Evolutionary conservation across 1,140 invertebrate species (phyloP).

Genomic region (Stenopsyche tienmushanensis): DNA sequence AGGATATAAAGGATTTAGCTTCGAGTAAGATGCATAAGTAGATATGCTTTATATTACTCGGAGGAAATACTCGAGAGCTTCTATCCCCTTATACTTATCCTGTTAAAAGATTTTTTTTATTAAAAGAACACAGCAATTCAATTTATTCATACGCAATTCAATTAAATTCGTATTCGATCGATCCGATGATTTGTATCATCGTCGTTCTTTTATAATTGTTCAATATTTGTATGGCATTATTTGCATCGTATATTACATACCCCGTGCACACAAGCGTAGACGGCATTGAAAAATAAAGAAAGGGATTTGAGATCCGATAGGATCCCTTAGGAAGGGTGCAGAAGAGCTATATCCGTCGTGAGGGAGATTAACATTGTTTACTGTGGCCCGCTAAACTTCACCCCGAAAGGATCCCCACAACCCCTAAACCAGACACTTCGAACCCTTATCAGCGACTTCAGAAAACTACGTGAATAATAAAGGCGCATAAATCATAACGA

Average conservation of each 20-base stretch:
- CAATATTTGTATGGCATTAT: background rate
- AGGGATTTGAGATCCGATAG: conserved; percentile 23
- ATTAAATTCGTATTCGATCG: background rate
- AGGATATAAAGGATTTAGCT: conserved; percentile 29
- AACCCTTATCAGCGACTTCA: conserved; percentile 26
- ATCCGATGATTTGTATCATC: background rate
- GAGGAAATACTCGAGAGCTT: conserved; percentile 9
- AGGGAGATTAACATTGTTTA: conserved; percentile 34
- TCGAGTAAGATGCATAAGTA: conserved; percentile 30
- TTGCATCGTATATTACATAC: background rate
- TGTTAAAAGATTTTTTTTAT: too few relatives aligned
- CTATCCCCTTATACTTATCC: conserved; percentile 13
- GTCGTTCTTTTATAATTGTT: background rate
- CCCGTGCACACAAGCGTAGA: too few relatives aligned
- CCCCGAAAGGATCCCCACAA: background rate
- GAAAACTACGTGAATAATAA: conserved; percentile 29
- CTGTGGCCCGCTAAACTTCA: conserved; percentile 16
- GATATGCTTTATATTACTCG: conserved; percentile 18
- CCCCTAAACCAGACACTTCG: conserved; percentile 1
- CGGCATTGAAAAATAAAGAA: conserved; percentile 20
- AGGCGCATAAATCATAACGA: conserved; percentile 13
- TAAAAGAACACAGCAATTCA: too few relatives aligned
- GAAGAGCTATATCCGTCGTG: conserved; percentile 22
- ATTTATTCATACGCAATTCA: background rate
- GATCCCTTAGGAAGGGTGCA: conserved; percentile 13